Percentiles rank a stretch among this genome's conserved stretches.
phyloP scores from a whole-genome alignment of 2,888 invertebrate genomes.

The Terebella lapidaria region DNA sequence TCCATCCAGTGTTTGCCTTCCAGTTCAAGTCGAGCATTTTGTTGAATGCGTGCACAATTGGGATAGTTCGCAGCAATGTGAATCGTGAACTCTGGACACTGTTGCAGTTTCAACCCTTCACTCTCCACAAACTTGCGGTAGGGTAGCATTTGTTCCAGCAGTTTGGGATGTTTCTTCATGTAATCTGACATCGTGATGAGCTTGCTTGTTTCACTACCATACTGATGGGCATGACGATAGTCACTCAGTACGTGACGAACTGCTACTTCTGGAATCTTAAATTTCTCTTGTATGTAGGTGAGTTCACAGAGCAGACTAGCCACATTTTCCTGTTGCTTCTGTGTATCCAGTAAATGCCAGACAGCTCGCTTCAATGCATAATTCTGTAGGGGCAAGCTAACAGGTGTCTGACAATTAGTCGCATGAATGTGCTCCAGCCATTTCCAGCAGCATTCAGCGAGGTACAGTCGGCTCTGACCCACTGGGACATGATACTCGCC shows the following conservation, averaged over 20 bases:
- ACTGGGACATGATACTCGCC: slow-evolving; percentile 10
- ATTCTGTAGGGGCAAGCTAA: slow-evolving; percentile 6
- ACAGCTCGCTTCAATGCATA: slow-evolving; percentile 24
- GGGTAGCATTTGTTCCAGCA: slow-evolving; percentile 17
- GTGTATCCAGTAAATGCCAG: slow-evolving; percentile 19
- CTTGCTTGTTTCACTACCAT: slow-evolving; percentile 7
- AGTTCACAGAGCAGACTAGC: slow-evolving; percentile 20
- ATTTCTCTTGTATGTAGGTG: slow-evolving; percentile 16
- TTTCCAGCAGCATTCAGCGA: slow-evolving; percentile 10
- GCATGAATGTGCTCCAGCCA: slow-evolving; percentile 18
- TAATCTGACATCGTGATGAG: slow-evolving; percentile 17
- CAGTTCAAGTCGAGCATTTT: slow-evolving; percentile 19
- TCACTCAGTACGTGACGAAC: slow-evolving; percentile 17
- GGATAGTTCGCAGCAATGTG: slow-evolving; percentile 25
- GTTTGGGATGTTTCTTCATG: slow-evolving; percentile 23
- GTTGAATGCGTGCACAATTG: slow-evolving; percentile 13
- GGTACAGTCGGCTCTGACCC: slow-evolving; percentile 2
- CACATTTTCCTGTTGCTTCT: slow-evolving; percentile 21
- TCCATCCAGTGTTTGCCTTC: slow-evolving; percentile 21
- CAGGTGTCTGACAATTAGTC: background rate
- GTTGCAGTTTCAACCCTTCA: slow-evolving; percentile 9
- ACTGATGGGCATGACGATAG: slow-evolving; percentile 21
- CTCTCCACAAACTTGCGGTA: slow-evolving; percentile 17
- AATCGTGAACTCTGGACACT: slow-evolving; percentile 15
- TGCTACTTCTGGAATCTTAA: slow-evolving; percentile 11